A percentile compares a stretch with the other conserved stretches of the same genome.
Evolutionary conservation across 2,797 vertebrate genomes (phyloP).

Genomic region (Buphagus erythrorhynchus): DNA sequence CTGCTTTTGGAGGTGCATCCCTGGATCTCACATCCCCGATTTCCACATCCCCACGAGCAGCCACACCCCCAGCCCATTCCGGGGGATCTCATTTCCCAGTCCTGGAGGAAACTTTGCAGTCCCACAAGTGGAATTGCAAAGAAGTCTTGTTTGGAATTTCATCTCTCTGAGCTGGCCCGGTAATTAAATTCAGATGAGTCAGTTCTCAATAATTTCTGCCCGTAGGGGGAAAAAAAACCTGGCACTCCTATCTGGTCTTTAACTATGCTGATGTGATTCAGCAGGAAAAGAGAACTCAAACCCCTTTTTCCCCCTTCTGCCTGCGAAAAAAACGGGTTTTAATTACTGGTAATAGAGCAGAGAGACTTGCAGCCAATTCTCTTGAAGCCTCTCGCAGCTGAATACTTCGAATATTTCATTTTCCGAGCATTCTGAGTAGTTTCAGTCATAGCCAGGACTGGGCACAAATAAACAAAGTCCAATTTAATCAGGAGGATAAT

Average conservation of each 20-base stretch:
- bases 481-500: neutral
- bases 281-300: conserved; percentile 29
- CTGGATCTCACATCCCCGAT: fast-evolving
- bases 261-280: conserved; percentile 39
- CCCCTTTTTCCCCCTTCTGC: neutral
- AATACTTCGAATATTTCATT: conserved; percentile 68
- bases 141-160: neutral
- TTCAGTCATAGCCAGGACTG: conserved; percentile 5
- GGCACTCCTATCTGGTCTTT: conserved; percentile 7
- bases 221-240: neutral
- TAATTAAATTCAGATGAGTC: conserved; percentile 47
- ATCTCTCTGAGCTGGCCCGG: neutral
- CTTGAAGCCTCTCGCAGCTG: conserved; percentile 34
- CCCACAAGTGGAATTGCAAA: neutral
- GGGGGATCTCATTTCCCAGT: neutral
- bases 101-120: neutral
- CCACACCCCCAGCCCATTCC: neutral
- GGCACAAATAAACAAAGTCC: neutral
- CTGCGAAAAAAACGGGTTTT: conserved; percentile 40
- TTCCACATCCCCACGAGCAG: neutral
- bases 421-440: conserved; percentile 9
- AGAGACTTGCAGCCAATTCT: conserved; percentile 47
- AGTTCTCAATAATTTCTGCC: conserved; percentile 55
- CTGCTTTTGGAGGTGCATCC: neutral
- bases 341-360: conserved; percentile 64